Base-by-base conservation (phyloP, 2,888 invertebrate genomes). In the Lagria hirta region DNA sequence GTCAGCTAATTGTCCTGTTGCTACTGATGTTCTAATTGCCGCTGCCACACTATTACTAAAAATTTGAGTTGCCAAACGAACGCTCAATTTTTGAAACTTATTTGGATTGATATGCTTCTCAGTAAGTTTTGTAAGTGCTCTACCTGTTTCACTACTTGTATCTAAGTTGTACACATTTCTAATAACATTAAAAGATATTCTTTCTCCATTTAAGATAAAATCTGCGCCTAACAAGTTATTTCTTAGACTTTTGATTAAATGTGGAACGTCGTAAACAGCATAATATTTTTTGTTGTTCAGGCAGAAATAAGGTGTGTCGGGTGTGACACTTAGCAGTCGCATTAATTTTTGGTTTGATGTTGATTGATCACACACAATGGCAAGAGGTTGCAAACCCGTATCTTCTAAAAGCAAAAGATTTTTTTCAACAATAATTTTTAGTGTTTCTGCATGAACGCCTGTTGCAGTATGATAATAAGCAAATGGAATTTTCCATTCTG, bases 331-430 rank as follows among this genome's bases (percentile, higher is more conserved):
- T 6, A 50, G 17, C 3, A 6, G 6, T 29, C 40, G 40, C 17
- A 27, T 30, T 1, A 17, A 7, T 22, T 36, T 46, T 28, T 50
- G 23, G 18, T 53, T 56, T 22, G 43, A 52, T 8, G 54, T 28
- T 11, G 37, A 35, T 44, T 57, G 57, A 27, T 57, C 53, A 29
- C 56, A 55, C 1, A 57, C 42, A 20, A 45, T 33, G 11, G 33
- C 35, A 8, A 38, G 11, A 5, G 33, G 30, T 21, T 43, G 32
- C 4, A 58, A 30, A n/a, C 35, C 32, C 7, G 41, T 37, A 26
- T 42, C 27, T 7, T 16, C 16, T 30, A 49, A 32, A 20, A 29
- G 12, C 4, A 13, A 35, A 10, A 53, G 18, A 27, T 24, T 34
- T 15, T 32, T 24, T 18, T 28, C 12, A 12, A 48, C 24, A 8